A percentile compares a stretch with the other conserved stretches of the same genome.
Conservation (phyloP, 1,140 invertebrate species). For the Leptinotarsa defecta region DNA sequence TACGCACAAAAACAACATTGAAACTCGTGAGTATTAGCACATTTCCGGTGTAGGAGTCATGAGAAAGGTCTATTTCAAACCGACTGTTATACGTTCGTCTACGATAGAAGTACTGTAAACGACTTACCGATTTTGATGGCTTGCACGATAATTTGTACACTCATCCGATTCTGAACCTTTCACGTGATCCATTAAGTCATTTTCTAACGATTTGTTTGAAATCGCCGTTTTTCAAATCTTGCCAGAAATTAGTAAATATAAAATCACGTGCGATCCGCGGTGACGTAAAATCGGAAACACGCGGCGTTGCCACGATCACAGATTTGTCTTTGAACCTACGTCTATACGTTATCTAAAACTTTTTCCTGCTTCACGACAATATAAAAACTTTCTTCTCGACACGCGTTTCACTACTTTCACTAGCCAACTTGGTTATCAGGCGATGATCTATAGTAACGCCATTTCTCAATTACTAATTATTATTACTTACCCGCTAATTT, state of each 20-base stretch:
- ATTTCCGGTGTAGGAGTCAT: background rate
- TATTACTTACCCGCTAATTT: too few species aligned
- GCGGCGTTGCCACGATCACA: background rate
- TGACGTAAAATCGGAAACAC: conserved; percentile 18
- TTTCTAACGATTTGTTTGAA: conserved; percentile 18
- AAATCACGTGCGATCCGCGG: conserved; percentile 14
- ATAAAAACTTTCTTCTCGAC: background rate
- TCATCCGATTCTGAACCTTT: background rate
- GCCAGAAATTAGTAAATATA: conserved; percentile 27
- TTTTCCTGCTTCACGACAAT: background rate
- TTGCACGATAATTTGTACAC: background rate
- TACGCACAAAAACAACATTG: background rate
- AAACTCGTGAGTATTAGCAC: background rate
- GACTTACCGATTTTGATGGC: background rate
- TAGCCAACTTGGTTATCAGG: too few species aligned
- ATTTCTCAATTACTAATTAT: too few species aligned
- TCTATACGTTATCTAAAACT: background rate
- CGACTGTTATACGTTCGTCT: background rate
- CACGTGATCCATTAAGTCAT: conserved; percentile 25
- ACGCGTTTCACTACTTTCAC: too few species aligned
- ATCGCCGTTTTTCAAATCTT: conserved; percentile 3
- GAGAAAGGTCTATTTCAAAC: background rate
- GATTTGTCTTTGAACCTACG: too few species aligned
- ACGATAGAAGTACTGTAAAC: background rate
- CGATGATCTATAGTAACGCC: too few species aligned